Evolutionary conservation across 92 coral and sea anemone genomes (phyloP).

Genomic region (Actinostola sp.): DNA sequence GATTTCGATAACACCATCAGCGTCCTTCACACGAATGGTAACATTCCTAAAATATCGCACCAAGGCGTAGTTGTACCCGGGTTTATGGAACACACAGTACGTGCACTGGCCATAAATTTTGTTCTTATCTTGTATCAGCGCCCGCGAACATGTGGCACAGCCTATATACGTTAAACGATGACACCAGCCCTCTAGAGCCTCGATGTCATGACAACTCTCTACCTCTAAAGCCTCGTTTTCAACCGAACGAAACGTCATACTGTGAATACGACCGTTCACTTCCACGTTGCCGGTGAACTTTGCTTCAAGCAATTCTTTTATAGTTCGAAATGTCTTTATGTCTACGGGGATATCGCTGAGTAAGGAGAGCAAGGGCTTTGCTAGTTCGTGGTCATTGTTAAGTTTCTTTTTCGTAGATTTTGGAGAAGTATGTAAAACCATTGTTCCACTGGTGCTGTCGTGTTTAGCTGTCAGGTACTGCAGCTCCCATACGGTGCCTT

Average conservation of each 20-base stretch:
- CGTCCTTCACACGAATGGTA: constrained; percentile 18
- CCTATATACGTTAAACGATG: constrained; percentile 71
- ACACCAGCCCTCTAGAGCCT: constrained; percentile 20
- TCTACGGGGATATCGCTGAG: constrained; percentile 13
- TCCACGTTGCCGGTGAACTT: constrained; percentile 70
- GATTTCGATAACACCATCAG: constrained; percentile 18
- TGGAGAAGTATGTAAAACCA: constrained; percentile 74
- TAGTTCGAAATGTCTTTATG: constrained; percentile 39
- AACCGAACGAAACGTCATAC: constrained; percentile 33
- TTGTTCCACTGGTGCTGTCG: constrained; percentile 38
- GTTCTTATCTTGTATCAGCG: constrained; percentile 74
- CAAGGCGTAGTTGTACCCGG: constrained; percentile 52
- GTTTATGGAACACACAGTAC: constrained; percentile 55
- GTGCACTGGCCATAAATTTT: constrained; percentile 81
- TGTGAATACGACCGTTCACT: constrained; percentile 49
- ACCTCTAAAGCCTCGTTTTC: constrained; percentile 27
- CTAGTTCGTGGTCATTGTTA: constrained; percentile 28
- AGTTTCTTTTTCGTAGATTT: constrained; percentile 75
- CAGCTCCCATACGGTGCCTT: constrained; percentile 81
- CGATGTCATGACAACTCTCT: constrained; percentile 17
- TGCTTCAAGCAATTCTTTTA: constrained; percentile 67
- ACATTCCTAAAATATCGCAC: constrained; percentile 59
- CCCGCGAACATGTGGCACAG: constrained; percentile 72
- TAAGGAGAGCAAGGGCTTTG: constrained; percentile 18
- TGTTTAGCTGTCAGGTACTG: constrained; percentile 72